These are phyloP conservation scores for Aricia agestis DNA, from an alignment of 1,140 invertebrate species.

Conservation along the genomic window DNA sequence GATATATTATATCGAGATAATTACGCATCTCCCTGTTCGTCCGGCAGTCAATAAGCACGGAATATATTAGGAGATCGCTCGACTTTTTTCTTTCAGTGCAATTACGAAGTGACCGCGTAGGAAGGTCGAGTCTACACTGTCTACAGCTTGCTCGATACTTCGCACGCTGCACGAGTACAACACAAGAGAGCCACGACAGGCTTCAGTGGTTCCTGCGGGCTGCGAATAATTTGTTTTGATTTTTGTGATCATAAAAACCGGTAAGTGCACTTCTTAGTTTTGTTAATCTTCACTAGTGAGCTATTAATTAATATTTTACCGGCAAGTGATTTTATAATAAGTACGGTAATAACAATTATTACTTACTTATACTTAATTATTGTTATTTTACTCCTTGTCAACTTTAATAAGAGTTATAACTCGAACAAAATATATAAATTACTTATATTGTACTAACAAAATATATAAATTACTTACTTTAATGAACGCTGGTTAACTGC, in stretches of 20 bases:
- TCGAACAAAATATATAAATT: too few species aligned
- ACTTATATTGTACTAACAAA: too few species aligned
- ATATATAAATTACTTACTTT: too few species aligned
- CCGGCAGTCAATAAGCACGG: background rate
- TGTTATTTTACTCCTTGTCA: too few species aligned
- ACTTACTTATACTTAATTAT: too few species aligned
- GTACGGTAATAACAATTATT: too few species aligned
- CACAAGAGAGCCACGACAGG: background rate
- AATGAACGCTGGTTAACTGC: too few species aligned
- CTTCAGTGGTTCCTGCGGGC: background rate
- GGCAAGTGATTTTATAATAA: too few species aligned
- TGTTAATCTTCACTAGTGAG: background rate
- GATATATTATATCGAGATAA: background rate
- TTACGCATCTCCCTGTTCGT: constrained; percentile 1
- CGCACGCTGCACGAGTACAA: background rate
- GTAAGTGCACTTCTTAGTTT: background rate
- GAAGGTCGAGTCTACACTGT: background rate
- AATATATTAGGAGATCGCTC: constrained; percentile 12
- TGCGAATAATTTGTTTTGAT: background rate
- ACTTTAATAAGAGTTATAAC: too few species aligned
- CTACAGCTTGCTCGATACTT: background rate
- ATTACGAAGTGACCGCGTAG: constrained; percentile 1
- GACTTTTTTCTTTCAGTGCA: background rate
- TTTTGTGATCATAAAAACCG: background rate
- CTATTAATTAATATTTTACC: too few species aligned